Conservation (phyloP, 37 sponge, comb jelly and placozoan species). For the Axinella damicornis region DNA sequence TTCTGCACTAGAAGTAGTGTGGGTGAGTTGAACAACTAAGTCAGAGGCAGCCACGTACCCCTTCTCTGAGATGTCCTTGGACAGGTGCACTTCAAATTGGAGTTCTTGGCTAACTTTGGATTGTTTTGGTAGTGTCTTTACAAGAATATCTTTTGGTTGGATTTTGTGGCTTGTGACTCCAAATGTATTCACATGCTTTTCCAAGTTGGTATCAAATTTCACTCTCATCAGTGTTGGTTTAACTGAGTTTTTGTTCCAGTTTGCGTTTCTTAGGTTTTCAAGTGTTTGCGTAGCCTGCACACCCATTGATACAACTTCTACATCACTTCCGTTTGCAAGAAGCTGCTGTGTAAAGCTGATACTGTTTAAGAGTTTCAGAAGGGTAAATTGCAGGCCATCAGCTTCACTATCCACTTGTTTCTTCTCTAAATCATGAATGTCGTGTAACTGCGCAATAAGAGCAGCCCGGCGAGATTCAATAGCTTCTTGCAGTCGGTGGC, state of each 20-base stretch:
- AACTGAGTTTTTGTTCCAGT: neutral
- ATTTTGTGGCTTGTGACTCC: neutral
- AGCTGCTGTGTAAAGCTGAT: neutral
- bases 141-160: neutral
- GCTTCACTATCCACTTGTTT: neutral
- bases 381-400: neutral
- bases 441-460: neutral
- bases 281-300: neutral
- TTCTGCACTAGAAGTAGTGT: no score
- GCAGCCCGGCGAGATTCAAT: neutral
- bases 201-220: neutral
- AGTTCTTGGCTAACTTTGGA: neutral
- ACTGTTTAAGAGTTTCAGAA: neutral
- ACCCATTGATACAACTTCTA: neutral
- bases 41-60: neutral
- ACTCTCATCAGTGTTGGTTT: neutral
- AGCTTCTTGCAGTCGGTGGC: no score
- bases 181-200: neutral
- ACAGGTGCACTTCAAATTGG: neutral
- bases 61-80: neutral
- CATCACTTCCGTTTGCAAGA: neutral
- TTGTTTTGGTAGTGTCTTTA: neutral
- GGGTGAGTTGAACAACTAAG: no score
- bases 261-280: neutral
- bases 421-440: neutral